Percentiles rank a stretch among this genome's conserved stretches.
phyloP scores from a whole-genome alignment of 2,888 invertebrate genomes.

The Anoplius nigerrimus region DNA sequence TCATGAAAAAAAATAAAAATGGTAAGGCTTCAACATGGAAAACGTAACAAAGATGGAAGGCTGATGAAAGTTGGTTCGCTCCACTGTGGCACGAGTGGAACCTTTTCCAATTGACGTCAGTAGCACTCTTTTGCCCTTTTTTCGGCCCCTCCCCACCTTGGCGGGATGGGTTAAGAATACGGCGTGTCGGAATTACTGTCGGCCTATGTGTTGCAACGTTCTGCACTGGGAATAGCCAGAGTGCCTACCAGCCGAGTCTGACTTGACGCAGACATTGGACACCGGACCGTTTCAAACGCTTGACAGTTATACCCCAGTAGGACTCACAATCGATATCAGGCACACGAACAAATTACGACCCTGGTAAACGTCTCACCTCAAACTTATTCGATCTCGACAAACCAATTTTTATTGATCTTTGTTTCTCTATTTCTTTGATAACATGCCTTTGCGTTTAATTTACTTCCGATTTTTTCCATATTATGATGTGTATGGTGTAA shows the following conservation, averaged over 20 bases:
- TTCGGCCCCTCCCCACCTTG: conserved; percentile 41
- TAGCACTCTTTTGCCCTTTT: conserved; percentile 62
- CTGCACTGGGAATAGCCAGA: conserved; percentile 65
- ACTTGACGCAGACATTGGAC: too few relatives aligned
- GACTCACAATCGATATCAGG: conserved; percentile 23
- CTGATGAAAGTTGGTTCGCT: conserved; percentile 42
- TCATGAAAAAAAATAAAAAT: conserved; percentile 29
- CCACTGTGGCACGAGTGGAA: conserved; percentile 61
- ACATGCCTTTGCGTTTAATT: too few relatives aligned
- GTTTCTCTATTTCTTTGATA: too few relatives aligned
- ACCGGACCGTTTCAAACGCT: too few relatives aligned
- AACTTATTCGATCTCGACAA: too few relatives aligned
- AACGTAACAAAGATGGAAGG: conserved; percentile 32
- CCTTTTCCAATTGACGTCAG: conserved; percentile 75
- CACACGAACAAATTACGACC: too few relatives aligned
- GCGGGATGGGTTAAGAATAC: conserved; percentile 66
- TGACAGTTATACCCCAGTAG: too few relatives aligned
- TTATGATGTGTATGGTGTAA: too few relatives aligned
- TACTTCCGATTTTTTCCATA: too few relatives aligned
- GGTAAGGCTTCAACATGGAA: conserved; percentile 9
- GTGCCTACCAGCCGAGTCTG: too few relatives aligned
- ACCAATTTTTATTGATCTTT: too few relatives aligned
- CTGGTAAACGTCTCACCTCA: too few relatives aligned
- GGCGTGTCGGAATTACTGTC: conserved; percentile 62
- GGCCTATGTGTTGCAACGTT: conserved; percentile 63